These are phyloP conservation scores for Amorpha juglandis DNA, from an alignment of 2,888 invertebrate genomes.

Conservation along the genomic window DNA sequence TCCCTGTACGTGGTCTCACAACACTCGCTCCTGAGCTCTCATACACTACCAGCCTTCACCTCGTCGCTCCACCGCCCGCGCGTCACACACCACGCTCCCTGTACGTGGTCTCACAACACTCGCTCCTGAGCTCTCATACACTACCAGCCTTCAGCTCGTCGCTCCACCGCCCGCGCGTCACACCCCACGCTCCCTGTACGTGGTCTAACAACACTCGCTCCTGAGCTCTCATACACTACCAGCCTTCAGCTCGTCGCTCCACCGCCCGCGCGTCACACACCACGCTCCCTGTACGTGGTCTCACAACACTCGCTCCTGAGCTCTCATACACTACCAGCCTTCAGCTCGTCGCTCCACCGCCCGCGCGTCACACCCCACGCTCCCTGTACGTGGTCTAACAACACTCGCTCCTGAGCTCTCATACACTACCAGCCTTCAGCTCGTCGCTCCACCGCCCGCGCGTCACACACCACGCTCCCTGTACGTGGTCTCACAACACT, in stretches of 20 bases:
- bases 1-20: constrained; percentile 1
- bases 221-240: not conserved
- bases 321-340: no score
- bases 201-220: not conserved
- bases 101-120: constrained; percentile 1
- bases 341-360: not conserved
- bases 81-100: not conserved
- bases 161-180: no score
- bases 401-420: no score
- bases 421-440: no score
- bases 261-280: constrained; percentile 12
- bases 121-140: no score
- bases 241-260: constrained; percentile 10
- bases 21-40: no score
- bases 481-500: constrained; percentile 1
- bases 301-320: no score
- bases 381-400: not conserved
- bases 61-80: no score
- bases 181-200: not conserved
- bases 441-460: no score
- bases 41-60: no score
- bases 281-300: not conserved
- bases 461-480: not conserved
- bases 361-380: not conserved
- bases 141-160: no score